Evolutionary conservation across 1,140 invertebrate genomes (phyloP), one percentile per base, ranked within the genome.

Genomic region (Zophobas morio): DNA sequence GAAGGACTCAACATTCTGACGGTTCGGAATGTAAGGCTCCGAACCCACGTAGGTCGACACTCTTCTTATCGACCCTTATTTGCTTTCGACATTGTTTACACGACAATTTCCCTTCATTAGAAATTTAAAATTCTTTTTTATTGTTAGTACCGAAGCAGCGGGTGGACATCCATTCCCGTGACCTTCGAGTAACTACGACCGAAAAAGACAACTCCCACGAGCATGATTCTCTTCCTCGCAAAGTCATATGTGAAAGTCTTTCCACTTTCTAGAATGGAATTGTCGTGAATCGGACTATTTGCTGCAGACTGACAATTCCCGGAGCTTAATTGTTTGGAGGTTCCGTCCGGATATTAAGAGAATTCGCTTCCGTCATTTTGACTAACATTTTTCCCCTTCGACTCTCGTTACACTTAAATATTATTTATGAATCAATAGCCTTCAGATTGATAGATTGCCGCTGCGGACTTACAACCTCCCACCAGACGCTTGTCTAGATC

Each of bases 121-220:
- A 66, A 66, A 66, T 66, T 66, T 40, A 66, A 66, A 66, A 66
- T 66, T 66, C 60, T 66, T 66, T 42, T 66, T 40, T n/a, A 66
- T 66, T 39, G 60, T 47, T 33, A n/a, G 39, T 66, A 42, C 37
- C 42, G 60, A n/a, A 1, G 37, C 39, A 8, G 2, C 20, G 39
- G 8, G 33, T 37, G 56, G 56, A 60, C 56, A 39, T 20, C 20
- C 20, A 20, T 20, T 20, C 20, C 20, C 60, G 2, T 66, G 60
- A 32, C 60, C 60, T 66, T 42, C 37, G 60, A 6, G 40, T 66
- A 66, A 66, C 60, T 66, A 66, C 37, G 42, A 66, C 20, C 60
- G 60, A 66, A 66, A 40, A 39, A 37, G 60, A 66, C n/a, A 66
- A 66, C 39, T 66, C 60, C 39, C 60, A 32, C 2, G 60, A 66